Conservation (phyloP, 1,140 invertebrate species). For the Drosophila bifasciata region DNA sequence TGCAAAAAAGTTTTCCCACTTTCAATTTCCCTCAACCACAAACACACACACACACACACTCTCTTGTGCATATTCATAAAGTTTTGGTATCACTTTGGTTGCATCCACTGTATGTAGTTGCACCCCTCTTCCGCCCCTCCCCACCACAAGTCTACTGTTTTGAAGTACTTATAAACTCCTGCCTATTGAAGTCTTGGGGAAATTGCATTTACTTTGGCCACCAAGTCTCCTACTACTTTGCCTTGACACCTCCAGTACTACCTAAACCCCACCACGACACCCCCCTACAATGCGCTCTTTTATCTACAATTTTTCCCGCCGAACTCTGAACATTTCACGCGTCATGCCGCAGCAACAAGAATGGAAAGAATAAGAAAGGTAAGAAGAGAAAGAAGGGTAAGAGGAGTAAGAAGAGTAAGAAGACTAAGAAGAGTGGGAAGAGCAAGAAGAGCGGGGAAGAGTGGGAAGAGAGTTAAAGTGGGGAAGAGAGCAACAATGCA, state of each 20-base stretch:
- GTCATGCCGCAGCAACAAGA: constrained; percentile 57
- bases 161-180: constrained; percentile 61
- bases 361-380: constrained; percentile 17
- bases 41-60: no score
- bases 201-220: constrained; percentile 63
- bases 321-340: constrained; percentile 70
- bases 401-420: constrained; percentile 18
- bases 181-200: constrained; percentile 72
- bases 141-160: constrained; percentile 24
- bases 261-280: neutral
- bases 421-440: constrained; percentile 37
- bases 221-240: neutral
- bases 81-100: no score
- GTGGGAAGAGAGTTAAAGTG: no score
- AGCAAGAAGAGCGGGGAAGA: neutral
- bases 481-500: constrained; percentile 38
- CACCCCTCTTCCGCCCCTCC: neutral
- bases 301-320: constrained; percentile 63
- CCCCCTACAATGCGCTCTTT: constrained; percentile 17
- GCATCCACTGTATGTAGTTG: neutral
- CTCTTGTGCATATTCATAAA: no score
- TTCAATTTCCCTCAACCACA: no score
- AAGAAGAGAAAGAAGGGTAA: constrained; percentile 8
- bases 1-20: no score
- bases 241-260: no score